These are phyloP conservation scores for Cephus nigrinus DNA, from an alignment of 2,888 invertebrate species.

Conservation along the genomic window DNA sequence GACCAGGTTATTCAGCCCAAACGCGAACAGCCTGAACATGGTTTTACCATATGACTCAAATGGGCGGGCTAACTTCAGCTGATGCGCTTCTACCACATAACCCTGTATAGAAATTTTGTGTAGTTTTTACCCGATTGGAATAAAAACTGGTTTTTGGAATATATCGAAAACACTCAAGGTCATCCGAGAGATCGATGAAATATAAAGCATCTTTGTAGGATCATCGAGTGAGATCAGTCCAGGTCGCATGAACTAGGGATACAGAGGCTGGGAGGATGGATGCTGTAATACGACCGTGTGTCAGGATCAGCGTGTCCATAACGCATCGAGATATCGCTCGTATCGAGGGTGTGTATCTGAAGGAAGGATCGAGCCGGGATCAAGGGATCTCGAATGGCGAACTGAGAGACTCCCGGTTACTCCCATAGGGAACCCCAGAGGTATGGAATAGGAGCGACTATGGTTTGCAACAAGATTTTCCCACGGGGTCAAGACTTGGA, in stretches of 20 bases:
- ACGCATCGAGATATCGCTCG: constrained; percentile 40
- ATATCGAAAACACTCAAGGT: background rate
- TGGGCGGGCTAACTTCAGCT: no score
- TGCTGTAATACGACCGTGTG: constrained; percentile 34
- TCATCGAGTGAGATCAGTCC: background rate
- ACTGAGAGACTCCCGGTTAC: constrained; percentile 1
- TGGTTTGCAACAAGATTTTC: background rate
- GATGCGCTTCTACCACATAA: no score
- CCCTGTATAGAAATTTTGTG: background rate
- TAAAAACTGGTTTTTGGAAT: background rate
- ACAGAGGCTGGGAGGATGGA: background rate
- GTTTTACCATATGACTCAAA: no score
- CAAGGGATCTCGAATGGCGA: constrained; percentile 32
- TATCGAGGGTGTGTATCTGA: constrained; percentile 46
- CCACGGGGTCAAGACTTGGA: background rate
- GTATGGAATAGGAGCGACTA: background rate
- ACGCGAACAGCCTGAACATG: no score
- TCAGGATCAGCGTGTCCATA: constrained; percentile 50
- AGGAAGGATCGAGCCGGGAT: constrained; percentile 50
- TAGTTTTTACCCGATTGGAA: background rate
- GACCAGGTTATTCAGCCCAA: no score
- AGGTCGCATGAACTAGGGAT: background rate
- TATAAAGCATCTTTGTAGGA: background rate
- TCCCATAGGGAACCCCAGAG: background rate
- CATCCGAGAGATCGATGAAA: background rate